These are phyloP conservation scores for Vanacampus margaritifer DNA, from an alignment of 2,113 vertebrate species.

Conservation along the genomic window DNA sequence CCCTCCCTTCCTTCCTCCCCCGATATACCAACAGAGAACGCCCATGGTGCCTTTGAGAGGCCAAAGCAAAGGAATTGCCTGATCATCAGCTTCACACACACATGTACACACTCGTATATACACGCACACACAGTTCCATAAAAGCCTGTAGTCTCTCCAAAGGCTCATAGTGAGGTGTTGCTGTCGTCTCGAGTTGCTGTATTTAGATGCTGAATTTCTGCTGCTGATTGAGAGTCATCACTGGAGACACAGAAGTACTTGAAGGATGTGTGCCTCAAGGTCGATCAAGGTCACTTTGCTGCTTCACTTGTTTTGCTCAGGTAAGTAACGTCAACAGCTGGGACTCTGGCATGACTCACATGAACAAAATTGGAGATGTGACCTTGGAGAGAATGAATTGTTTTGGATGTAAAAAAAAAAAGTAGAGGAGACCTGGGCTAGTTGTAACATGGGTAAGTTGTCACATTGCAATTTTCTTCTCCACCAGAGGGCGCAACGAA, in stretches of 20 bases:
- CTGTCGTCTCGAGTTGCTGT: slow-evolving; percentile 8
- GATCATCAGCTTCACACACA: slow-evolving; percentile 47
- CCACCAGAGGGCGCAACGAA: too few relatives aligned
- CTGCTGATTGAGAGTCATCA: slow-evolving; percentile 2
- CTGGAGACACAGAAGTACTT: background rate
- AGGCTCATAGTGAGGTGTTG: slow-evolving; percentile 5
- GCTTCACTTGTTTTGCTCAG: slow-evolving; percentile 34
- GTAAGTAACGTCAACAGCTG: slow-evolving; percentile 39
- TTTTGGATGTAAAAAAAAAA: background rate
- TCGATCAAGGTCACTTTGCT: slow-evolving; percentile 24
- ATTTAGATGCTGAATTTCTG: background rate
- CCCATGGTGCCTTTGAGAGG: slow-evolving; percentile 58
- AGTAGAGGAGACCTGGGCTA: too few relatives aligned
- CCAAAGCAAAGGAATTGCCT: slow-evolving; percentile 50
- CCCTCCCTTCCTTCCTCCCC: slow-evolving; percentile 70
- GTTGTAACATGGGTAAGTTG: too few relatives aligned
- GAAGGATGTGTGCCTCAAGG: slow-evolving; percentile 41
- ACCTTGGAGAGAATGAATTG: background rate
- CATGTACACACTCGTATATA: background rate
- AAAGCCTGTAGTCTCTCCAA: slow-evolving; percentile 33
- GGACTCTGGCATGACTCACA: background rate
- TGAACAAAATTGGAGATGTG: background rate
- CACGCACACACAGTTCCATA: slow-evolving; percentile 27
- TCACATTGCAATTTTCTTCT: too few relatives aligned
- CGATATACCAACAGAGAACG: slow-evolving; percentile 65